phyloP scores from a whole-genome alignment of 2,797 vertebrate species.

The Tachyglossus aculeatus region DNA sequence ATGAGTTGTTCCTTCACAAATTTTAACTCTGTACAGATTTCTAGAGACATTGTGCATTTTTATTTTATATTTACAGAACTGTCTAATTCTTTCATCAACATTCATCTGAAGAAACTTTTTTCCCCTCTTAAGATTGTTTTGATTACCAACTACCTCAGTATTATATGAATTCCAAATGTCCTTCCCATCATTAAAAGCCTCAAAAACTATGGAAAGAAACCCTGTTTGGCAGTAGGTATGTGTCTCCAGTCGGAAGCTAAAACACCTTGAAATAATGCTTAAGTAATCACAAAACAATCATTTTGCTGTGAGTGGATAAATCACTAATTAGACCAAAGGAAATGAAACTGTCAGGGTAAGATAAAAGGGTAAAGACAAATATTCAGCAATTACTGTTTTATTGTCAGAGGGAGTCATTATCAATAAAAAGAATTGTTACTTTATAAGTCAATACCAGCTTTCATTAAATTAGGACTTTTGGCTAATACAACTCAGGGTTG shows the following conservation, averaged over 20 bases:
- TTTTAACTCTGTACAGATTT: neutral
- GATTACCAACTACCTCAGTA: neutral
- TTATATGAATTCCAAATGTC: neutral
- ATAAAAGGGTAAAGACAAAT: constrained; percentile 60
- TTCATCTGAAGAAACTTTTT: neutral
- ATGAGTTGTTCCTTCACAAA: neutral
- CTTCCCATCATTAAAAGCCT: neutral
- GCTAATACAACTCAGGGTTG: neutral
- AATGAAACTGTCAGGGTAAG: constrained; percentile 61
- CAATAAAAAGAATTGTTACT: neutral
- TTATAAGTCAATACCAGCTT: neutral
- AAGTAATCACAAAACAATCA: constrained; percentile 51
- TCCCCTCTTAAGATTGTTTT: constrained; percentile 31
- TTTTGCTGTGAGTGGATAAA: constrained; percentile 50
- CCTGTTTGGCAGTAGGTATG: constrained; percentile 13
- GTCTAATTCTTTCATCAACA: neutral
- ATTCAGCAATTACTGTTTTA: constrained; percentile 59
- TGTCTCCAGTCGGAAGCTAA: constrained; percentile 26
- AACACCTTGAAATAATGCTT: constrained; percentile 56
- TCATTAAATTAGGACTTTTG: constrained; percentile 29
- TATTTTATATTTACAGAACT: neutral
- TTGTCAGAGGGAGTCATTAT: constrained; percentile 4
- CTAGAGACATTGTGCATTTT: neutral
- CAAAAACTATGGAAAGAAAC: constrained; percentile 25
- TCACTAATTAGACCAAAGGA: constrained; percentile 72